Percentiles rank a stretch among this genome's conserved stretches.
phyloP scores from a whole-genome alignment of 2,797 vertebrate genomes.

The Buceros bicornis region DNA sequence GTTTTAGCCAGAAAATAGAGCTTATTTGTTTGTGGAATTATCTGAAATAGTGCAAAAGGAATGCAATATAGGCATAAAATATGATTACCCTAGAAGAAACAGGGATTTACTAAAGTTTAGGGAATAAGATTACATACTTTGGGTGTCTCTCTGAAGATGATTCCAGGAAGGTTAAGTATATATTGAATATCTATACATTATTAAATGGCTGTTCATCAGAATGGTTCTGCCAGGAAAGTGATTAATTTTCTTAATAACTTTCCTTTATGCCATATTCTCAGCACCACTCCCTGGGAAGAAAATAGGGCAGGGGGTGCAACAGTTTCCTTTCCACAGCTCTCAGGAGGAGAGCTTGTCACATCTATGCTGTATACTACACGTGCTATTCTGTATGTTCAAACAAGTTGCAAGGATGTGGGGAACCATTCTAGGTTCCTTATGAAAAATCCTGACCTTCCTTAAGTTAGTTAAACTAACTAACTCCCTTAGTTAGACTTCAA shows the following conservation, averaged over 20 bases:
- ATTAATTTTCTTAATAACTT: neutral
- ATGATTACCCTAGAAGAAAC: neutral
- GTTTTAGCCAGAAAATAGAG: neutral
- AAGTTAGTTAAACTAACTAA: neutral
- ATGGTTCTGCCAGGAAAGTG: neutral
- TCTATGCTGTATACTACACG: neutral
- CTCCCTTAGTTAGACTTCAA: neutral
- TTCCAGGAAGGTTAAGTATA: neutral
- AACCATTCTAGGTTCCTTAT: neutral
- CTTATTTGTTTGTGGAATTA: neutral
- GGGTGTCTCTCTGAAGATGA: neutral
- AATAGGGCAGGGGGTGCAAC: neutral
- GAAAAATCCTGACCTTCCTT: neutral
- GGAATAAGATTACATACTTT: neutral
- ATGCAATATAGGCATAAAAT: neutral
- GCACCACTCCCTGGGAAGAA: neutral
- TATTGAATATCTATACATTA: neutral
- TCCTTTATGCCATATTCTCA: neutral
- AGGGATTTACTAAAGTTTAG: neutral
- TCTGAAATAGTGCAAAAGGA: neutral
- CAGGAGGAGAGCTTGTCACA: rapidly evolving
- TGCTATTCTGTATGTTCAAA: neutral
- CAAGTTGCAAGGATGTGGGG: neutral
- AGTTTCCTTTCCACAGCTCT: neutral
- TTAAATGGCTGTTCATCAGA: neutral